Evolutionary conservation across 2,888 invertebrate genomes (phyloP), one percentile per base, ranked within the genome.

Genomic region (Disparrhopalites patrizii): DNA sequence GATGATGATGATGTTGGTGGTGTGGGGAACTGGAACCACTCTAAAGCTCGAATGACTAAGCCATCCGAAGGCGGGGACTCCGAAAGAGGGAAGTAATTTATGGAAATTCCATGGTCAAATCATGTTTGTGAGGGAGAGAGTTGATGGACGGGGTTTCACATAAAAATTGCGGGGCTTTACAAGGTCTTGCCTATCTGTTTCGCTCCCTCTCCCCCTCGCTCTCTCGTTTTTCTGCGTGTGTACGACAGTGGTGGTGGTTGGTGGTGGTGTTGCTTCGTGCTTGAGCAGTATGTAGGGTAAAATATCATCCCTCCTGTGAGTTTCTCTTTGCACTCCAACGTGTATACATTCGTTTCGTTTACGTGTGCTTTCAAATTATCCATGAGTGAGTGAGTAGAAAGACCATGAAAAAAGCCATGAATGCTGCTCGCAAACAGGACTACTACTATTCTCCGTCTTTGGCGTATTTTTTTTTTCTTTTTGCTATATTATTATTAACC

Each of bases 71-170:
- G 63, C 54, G 62, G 54, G 23, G 54, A 62, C 54, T 62, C 62
- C 55, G 63, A 55, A 63, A 25, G 63, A 63, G 55, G 54, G 55
- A 63, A 43, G 47, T 55, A 43, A 54, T 63, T 54, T 54, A 62
- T 54, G 54, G 54, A 62, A 62, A 62, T 62, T 47, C 64, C 64
- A 64, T 56, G 64, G 56, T 56, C 56, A 55, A 62, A 55, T 62
- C 55, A 43, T 55, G 55, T 62, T 62, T 62, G 55, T 43, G 62
- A 62, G 55, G 55, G 62, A 47, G 62, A 62, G 55, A 43, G 30
- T 43, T 61, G 61, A 61, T 61, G 52, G 61, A 61, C 61, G 61
- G 61, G 61, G 61, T 52, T 50, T 61, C 50, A 61, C 61, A 61
- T 61, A 61, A 61, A 61, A 61, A 61, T 61, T 61, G 61, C 61